phyloP scores from a whole-genome alignment of 2,113 vertebrate genomes.

The Myanophis thanlyinensis region DNA sequence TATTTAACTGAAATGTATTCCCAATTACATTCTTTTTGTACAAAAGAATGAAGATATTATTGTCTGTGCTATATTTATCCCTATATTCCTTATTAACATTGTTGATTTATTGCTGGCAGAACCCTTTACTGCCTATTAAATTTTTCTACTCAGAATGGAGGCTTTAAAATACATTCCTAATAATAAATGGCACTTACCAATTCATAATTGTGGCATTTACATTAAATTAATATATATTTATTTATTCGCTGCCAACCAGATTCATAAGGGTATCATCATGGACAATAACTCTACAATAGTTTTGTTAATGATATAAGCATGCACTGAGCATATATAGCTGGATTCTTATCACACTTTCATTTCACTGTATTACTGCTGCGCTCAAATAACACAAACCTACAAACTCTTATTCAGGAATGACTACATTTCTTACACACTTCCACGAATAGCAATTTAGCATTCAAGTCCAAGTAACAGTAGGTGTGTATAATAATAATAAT shows the following conservation, averaged over 20 bases:
- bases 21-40: constrained; percentile 28
- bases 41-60: constrained; percentile 28
- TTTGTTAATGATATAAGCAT: not conserved
- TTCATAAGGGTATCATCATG: not conserved
- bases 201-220: constrained; percentile 44
- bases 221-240: constrained; percentile 43
- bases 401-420: constrained; percentile 16
- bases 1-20: constrained; percentile 16
- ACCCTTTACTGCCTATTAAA: constrained; percentile 38
- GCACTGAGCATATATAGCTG: constrained; percentile 51
- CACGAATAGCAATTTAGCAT: constrained; percentile 1
- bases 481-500: not conserved
- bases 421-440: constrained; percentile 20
- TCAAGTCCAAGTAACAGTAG: not conserved
- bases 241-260: not conserved
- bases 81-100: constrained; percentile 34
- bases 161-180: constrained; percentile 39
- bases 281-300: not conserved
- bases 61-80: constrained; percentile 36
- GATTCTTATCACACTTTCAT: constrained; percentile 33
- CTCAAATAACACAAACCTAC: constrained; percentile 41
- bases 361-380: constrained; percentile 48
- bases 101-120: constrained; percentile 41
- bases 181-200: constrained; percentile 47
- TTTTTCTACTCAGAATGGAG: constrained; percentile 18